Percentiles rank a stretch among this genome's conserved stretches.
Conservation (phyloP, 1,140 invertebrate species). For the Formica selysi region DNA sequence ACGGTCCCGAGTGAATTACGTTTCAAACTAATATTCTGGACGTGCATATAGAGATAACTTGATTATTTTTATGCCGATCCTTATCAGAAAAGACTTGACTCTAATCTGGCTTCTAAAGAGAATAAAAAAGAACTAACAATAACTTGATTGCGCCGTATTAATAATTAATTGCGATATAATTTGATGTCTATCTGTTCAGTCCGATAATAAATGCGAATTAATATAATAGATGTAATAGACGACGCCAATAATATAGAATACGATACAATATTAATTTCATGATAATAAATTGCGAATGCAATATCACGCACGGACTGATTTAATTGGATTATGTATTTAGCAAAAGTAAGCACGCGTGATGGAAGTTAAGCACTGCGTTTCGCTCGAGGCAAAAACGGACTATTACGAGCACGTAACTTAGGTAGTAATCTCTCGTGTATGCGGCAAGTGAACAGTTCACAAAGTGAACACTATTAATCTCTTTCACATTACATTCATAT, state of each 20-base stretch:
- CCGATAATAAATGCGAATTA: conserved; percentile 35
- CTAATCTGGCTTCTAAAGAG: not conserved
- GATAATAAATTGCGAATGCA: conserved; percentile 52
- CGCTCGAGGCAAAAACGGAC: not conserved
- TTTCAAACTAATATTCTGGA: conserved; percentile 48
- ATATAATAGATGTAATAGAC: conserved; percentile 53
- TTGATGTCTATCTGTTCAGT: conserved; percentile 8
- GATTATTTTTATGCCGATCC: conserved; percentile 10
- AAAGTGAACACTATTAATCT: conserved; percentile 22
- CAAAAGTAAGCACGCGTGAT: conserved; percentile 51
- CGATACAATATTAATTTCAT: conserved; percentile 47
- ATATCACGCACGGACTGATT: conserved; percentile 40
- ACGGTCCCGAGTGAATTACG: conserved; percentile 60
- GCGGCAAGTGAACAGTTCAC: not conserved
- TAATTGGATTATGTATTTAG: conserved; percentile 64
- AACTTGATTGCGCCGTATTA: too few relatives aligned
- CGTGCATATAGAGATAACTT: conserved; percentile 39
- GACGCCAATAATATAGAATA: conserved; percentile 58
- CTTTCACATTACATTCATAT: not conserved
- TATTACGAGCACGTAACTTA: conserved; percentile 44
- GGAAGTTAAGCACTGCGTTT: conserved; percentile 28
- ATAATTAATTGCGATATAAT: conserved; percentile 9
- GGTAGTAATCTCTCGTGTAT: not conserved
- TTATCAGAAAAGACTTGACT: too few relatives aligned
- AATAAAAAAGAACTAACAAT: too few relatives aligned